Evolutionary conservation across 2,888 invertebrate genomes (phyloP).

Genomic region (Heliconius cydno): DNA sequence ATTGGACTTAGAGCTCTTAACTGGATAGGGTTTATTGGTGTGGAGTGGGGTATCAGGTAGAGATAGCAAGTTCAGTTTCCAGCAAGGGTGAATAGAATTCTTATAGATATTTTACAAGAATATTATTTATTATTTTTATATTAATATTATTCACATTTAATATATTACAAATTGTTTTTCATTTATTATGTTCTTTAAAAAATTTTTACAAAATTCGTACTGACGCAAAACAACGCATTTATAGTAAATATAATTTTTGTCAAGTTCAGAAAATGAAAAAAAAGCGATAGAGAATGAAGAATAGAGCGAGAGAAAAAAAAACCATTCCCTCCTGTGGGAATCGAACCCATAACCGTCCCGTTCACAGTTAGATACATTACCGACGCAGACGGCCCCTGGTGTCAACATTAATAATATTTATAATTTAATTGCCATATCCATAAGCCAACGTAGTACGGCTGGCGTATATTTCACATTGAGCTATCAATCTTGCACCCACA

Average conservation of each 20-base stretch:
- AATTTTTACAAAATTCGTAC: not conserved
- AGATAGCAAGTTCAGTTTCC: not conserved
- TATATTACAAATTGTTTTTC: not conserved
- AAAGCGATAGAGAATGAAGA: too few species aligned
- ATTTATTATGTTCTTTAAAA: not conserved
- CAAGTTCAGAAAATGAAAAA: not conserved
- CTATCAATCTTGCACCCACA: constrained; percentile 75
- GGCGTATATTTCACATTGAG: constrained; percentile 66
- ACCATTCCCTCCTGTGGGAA: not conserved
- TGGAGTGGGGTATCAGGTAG: constrained; percentile 30
- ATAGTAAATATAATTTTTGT: not conserved
- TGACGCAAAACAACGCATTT: too few species aligned
- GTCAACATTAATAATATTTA: constrained; percentile 6
- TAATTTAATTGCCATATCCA: constrained; percentile 44
- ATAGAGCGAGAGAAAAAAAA: too few species aligned
- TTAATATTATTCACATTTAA: not conserved
- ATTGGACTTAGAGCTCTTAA: constrained; percentile 53
- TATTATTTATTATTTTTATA: not conserved
- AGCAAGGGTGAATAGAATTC: not conserved
- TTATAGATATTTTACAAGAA: not conserved
- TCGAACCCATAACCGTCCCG: not conserved
- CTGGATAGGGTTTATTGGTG: constrained; percentile 49
- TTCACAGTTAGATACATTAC: too few species aligned
- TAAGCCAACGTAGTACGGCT: constrained; percentile 47
- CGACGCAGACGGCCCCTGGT: not conserved